A percentile compares a stretch with the other conserved stretches of the same genome.
These are phyloP conservation scores for Psammodynastes pulverulentus DNA, from an alignment of 2,113 vertebrate species.

Conservation along the genomic window DNA sequence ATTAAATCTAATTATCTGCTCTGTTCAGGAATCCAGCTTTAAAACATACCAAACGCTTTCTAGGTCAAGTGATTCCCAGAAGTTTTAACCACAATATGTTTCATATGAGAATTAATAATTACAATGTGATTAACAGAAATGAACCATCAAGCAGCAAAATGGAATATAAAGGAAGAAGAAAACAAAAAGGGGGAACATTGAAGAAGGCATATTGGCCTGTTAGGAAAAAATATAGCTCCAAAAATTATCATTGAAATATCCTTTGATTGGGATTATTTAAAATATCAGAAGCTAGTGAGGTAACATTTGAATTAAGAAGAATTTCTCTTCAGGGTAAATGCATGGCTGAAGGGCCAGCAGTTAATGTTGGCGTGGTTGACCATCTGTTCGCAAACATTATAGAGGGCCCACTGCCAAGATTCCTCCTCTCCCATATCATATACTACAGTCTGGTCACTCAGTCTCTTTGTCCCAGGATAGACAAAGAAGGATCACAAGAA, in stretches of 20 bases:
- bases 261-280: neutral
- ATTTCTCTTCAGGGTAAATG: neutral
- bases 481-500: neutral
- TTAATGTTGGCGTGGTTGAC: neutral
- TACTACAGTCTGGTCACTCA: neutral
- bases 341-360: neutral
- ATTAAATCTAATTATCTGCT: neutral
- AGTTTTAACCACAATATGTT: neutral
- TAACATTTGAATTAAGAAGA: neutral
- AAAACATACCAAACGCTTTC: neutral
- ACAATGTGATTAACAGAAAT: neutral
- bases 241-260: neutral
- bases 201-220: neutral
- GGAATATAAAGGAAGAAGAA: neutral
- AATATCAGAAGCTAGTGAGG: neutral
- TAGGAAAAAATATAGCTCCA: neutral
- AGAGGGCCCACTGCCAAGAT: neutral
- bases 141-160: neutral
- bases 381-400: neutral
- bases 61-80: neutral
- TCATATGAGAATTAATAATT: neutral
- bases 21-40: neutral
- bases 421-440: neutral
- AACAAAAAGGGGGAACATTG: neutral
- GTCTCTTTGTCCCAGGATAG: neutral